A percentile compares a stretch with the other conserved stretches of the same genome.
phyloP scores from a whole-genome alignment of 2,113 vertebrate genomes.

The Syngnathus scovelli region DNA sequence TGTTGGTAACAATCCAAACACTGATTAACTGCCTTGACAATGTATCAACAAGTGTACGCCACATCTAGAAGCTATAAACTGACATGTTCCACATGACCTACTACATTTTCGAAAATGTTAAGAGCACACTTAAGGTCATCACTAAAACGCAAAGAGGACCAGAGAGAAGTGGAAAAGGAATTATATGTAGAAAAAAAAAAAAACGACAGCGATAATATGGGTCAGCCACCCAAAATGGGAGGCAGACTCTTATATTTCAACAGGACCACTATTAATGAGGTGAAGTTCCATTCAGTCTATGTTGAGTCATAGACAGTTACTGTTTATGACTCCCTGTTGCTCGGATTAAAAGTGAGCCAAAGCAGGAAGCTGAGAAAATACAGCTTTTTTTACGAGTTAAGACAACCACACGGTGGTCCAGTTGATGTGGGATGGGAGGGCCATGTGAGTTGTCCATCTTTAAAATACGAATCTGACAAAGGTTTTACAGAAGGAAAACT shows the following conservation, averaged over 20 bases:
- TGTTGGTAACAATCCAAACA: neutral
- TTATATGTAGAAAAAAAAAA: constrained; percentile 39
- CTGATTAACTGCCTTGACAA: neutral
- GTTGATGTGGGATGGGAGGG: constrained; percentile 12
- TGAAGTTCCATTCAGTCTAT: constrained; percentile 17
- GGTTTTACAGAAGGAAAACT: constrained; percentile 22
- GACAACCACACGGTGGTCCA: constrained; percentile 13
- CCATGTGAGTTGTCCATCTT: neutral
- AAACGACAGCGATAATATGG: constrained; percentile 15
- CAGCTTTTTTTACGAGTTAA: neutral
- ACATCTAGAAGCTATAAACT: neutral
- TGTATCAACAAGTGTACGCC: neutral
- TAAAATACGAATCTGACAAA: constrained; percentile 14
- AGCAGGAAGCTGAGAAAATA: constrained; percentile 8
- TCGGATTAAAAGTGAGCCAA: constrained; percentile 11
- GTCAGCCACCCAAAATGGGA: constrained; percentile 13
- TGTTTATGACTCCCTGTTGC: constrained; percentile 18
- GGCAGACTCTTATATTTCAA: constrained; percentile 12
- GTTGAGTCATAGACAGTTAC: constrained; percentile 16
- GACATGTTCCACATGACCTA: neutral
- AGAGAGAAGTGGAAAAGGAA: constrained; percentile 19
- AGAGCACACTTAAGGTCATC: constrained; percentile 31
- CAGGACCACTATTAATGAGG: constrained; percentile 7
- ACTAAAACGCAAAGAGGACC: constrained; percentile 34
- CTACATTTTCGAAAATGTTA: neutral